Evolutionary conservation across 2,797 vertebrate species (phyloP).

Genomic region (Tachyglossus aculeatus): DNA sequence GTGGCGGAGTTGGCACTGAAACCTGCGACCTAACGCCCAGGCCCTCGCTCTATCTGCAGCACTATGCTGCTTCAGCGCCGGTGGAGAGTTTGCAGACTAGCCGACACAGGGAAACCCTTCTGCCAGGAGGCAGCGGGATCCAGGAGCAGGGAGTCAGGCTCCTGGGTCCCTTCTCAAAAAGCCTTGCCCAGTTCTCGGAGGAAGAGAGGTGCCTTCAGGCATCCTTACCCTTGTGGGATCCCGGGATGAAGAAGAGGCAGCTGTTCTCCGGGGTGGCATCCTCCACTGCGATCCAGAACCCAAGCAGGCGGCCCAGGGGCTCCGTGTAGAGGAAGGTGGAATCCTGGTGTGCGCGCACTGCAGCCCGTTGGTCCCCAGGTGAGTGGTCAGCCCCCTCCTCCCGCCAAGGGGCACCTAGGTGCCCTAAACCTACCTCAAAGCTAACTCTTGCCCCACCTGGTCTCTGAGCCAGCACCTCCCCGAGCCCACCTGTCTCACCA

Average conservation of each 20-base stretch:
- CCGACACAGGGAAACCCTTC: too few species aligned
- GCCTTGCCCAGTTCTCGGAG: not conserved
- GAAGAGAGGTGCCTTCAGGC: too few species aligned
- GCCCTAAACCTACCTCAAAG: not conserved
- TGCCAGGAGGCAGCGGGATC: not conserved
- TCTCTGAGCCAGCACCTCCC: not conserved
- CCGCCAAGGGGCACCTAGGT: not conserved
- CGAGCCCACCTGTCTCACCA: too few species aligned
- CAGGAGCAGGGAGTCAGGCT: not conserved
- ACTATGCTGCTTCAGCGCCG: too few species aligned
- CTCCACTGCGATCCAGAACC: constrained; percentile 92
- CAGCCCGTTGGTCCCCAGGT: not conserved
- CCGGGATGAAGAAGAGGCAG: constrained; percentile 95
- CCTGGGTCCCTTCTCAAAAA: too few species aligned
- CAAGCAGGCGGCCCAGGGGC: constrained; percentile 86
- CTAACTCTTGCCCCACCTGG: too few species aligned
- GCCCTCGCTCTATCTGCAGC: too few species aligned
- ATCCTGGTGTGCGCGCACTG: constrained; percentile 92
- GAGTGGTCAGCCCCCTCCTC: not conserved
- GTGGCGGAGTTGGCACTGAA: too few species aligned
- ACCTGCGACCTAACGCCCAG: too few species aligned
- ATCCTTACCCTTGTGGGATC: constrained; percentile 86
- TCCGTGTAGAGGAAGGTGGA: constrained; percentile 92
- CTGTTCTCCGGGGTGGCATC: constrained; percentile 86
- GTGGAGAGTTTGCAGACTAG: too few species aligned